Evolutionary conservation across 2,888 invertebrate genomes (phyloP).

Genomic region (Agonopterix alstromeriana): DNA sequence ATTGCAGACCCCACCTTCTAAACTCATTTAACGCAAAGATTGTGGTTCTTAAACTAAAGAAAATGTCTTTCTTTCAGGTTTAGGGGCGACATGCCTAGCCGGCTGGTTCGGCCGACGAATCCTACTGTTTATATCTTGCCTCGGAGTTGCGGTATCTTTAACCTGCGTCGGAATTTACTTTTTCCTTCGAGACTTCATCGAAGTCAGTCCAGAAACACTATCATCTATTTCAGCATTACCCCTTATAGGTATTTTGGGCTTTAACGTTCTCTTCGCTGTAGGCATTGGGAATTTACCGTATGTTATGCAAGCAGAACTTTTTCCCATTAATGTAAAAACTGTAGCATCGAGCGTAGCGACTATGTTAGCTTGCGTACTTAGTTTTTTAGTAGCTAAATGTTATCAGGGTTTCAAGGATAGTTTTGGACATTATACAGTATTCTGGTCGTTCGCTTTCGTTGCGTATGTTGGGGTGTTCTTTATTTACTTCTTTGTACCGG

Average conservation of each 20-base stretch:
- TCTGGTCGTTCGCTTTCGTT: slow-evolving; percentile 73
- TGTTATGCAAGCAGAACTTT: slow-evolving; percentile 79
- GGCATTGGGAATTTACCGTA: slow-evolving; percentile 79
- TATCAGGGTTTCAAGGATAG: slow-evolving; percentile 75
- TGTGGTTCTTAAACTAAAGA: no score
- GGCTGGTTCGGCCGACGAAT: slow-evolving; percentile 74
- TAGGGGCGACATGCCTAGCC: slow-evolving; percentile 66
- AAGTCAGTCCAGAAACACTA: slow-evolving; percentile 42
- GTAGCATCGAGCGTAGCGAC: slow-evolving; percentile 77
- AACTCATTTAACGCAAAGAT: no score
- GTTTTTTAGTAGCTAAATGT: slow-evolving; percentile 76
- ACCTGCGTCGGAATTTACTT: slow-evolving; percentile 71
- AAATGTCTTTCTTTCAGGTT: slow-evolving; percentile 31
- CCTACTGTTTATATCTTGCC: slow-evolving; percentile 70
- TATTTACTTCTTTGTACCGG: slow-evolving; percentile 75
- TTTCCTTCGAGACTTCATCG: slow-evolving; percentile 61
- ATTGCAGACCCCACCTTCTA: no score
- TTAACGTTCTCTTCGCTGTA: slow-evolving; percentile 76
- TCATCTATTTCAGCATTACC: slow-evolving; percentile 66
- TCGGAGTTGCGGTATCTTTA: slow-evolving; percentile 71
- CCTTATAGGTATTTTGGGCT: slow-evolving; percentile 71
- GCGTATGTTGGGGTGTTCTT: slow-evolving; percentile 76
- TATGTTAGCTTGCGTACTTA: slow-evolving; percentile 72
- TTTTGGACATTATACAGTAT: slow-evolving; percentile 76
- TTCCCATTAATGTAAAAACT: slow-evolving; percentile 79